phyloP scores from a whole-genome alignment of 92 coral and sea anemone species.

The Paragorgia papillata region DNA sequence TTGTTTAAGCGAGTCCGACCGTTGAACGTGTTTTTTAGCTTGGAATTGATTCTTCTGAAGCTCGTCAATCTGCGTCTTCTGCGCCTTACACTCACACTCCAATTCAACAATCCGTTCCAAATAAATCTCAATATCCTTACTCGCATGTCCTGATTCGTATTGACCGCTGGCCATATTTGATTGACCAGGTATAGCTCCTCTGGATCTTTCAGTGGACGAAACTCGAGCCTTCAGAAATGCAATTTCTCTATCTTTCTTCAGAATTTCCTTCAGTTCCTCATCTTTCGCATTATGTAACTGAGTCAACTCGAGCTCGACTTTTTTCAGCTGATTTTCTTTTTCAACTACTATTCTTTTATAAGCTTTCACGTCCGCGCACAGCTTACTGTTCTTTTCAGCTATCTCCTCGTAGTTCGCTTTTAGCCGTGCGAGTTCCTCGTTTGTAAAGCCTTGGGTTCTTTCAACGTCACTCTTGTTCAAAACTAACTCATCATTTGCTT shows the following conservation, averaged over 20 bases:
- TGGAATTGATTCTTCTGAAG: slow-evolving; percentile 8
- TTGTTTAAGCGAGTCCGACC: slow-evolving; percentile 17
- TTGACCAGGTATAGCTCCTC: background rate
- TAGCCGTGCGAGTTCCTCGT: background rate
- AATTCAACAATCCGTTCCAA: slow-evolving; percentile 34
- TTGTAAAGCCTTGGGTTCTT: background rate
- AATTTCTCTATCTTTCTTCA: slow-evolving; percentile 22
- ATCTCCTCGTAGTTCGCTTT: slow-evolving; percentile 14
- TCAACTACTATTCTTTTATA: slow-evolving; percentile 38
- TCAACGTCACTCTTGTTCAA: slow-evolving; percentile 11
- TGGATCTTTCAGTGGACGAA: slow-evolving; percentile 6
- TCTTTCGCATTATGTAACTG: slow-evolving; percentile 20
- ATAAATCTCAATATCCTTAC: slow-evolving; percentile 31
- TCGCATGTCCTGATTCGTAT: background rate
- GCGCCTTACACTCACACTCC: slow-evolving; percentile 26
- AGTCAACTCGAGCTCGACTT: slow-evolving; percentile 10
- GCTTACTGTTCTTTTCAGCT: background rate
- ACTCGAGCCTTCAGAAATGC: slow-evolving; percentile 30
- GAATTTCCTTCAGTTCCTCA: slow-evolving; percentile 11
- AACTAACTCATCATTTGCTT: slow-evolving; percentile 17
- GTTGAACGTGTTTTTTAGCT: slow-evolving; percentile 9
- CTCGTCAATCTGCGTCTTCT: slow-evolving; percentile 10
- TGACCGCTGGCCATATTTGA: slow-evolving; percentile 10
- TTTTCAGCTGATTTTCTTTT: slow-evolving; percentile 26
- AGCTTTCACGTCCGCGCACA: slow-evolving; percentile 31